Percentiles rank a stretch among this genome's conserved stretches.
phyloP scores from a whole-genome alignment of 2,888 invertebrate genomes.

The Cabera pusaria region DNA sequence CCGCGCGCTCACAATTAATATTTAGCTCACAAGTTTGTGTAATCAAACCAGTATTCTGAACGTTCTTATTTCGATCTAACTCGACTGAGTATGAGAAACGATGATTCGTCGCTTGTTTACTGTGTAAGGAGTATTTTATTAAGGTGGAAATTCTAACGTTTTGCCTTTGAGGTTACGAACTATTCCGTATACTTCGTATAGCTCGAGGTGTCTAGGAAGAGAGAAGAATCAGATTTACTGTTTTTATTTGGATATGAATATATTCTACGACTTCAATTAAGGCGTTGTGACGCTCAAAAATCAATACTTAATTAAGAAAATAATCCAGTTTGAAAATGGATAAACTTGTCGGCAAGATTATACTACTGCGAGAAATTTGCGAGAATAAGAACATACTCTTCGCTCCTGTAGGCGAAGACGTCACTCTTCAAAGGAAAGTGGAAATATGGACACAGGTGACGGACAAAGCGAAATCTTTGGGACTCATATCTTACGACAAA shows the following conservation, averaged over 20 bases:
- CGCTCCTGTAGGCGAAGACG: constrained; percentile 16
- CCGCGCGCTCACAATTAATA: constrained; percentile 5
- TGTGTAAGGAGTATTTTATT: too few relatives aligned
- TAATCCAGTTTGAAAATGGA: constrained; percentile 17
- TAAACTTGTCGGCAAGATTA: constrained; percentile 23
- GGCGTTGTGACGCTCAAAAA: too few relatives aligned
- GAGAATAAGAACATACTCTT: constrained; percentile 24
- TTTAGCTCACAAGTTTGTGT: constrained; percentile 12
- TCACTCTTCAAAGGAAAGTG: constrained; percentile 18
- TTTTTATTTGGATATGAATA: too few relatives aligned
- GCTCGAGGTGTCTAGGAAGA: too few relatives aligned
- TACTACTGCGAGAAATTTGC: constrained; percentile 25
- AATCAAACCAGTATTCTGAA: neutral
- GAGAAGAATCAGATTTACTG: too few relatives aligned
- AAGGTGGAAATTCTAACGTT: too few relatives aligned
- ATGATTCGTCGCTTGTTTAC: too few relatives aligned
- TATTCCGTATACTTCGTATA: too few relatives aligned
- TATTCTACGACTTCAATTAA: too few relatives aligned
- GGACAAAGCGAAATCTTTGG: constrained; percentile 25
- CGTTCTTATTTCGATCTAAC: neutral
- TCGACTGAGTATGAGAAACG: neutral
- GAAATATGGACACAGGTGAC: constrained; percentile 22
- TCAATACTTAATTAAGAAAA: too few relatives aligned
- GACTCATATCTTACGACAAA: constrained; percentile 16
- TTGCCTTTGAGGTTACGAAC: constrained; percentile 3